phyloP scores from a whole-genome alignment of 2,888 invertebrate species.

The Melipona beecheii region DNA sequence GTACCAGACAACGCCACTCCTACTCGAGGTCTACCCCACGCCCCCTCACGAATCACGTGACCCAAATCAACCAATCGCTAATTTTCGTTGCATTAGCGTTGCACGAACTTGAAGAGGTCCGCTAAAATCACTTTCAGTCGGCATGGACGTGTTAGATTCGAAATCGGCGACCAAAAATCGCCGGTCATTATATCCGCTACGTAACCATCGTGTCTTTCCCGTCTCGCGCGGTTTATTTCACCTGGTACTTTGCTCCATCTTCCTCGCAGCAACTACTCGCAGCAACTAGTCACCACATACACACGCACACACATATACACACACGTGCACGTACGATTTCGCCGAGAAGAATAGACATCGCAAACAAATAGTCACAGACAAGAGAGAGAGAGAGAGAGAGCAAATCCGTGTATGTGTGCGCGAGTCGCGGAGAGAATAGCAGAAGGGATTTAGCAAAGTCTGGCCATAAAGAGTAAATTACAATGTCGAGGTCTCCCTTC shows the following conservation, averaged over 20 bases:
- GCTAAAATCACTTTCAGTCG: no score
- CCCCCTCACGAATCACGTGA: no score
- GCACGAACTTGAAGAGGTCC: no score
- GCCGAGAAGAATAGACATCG: background rate
- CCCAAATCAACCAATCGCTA: no score
- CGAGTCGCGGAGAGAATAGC: conserved; percentile 54
- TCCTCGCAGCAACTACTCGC: conserved; percentile 18
- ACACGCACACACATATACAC: no score
- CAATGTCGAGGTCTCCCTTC: conserved; percentile 76
- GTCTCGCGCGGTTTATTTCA: conserved; percentile 36
- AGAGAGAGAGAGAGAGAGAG: conserved; percentile 18
- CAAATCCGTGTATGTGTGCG: conserved; percentile 39
- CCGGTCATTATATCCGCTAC: conserved; percentile 19
- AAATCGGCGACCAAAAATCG: conserved; percentile 4
- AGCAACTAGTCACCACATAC: background rate
- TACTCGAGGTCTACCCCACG: no score
- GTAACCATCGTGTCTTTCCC: conserved; percentile 27
- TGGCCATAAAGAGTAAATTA: conserved; percentile 79
- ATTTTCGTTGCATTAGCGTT: no score
- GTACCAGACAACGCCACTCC: no score
- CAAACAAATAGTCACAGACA: background rate
- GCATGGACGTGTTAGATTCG: background rate
- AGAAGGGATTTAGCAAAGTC: conserved; percentile 78
- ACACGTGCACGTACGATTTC: background rate
- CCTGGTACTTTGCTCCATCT: conserved; percentile 12